Base-by-base conservation (phyloP, 2,888 invertebrate species). In the Asteroscopus sphinx region DNA sequence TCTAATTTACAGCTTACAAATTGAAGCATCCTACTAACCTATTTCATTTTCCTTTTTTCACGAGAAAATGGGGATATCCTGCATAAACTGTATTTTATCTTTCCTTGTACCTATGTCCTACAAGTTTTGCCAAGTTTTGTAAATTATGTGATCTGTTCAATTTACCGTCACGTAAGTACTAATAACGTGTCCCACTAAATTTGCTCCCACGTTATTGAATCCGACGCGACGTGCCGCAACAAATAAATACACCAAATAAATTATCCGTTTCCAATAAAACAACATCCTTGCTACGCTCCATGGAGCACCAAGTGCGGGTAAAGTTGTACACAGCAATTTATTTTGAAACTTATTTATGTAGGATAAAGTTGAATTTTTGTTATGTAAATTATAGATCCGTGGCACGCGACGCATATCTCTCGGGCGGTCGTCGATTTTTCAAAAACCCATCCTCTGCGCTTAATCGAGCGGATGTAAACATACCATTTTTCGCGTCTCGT, bases 401-500 rank as follows among this genome's bases (percentile, higher is more conserved):
- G 81, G 81, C 90, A 91, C 89, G 88, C 87, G 88, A 77, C 85
- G 59, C 70, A 67, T 79, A 82, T 83, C 85, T 83, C 72, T 81
- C 55, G 80, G 68, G 81, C 78, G 80, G 75, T 73, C 82, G 82
- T 82, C 85, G 87, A 90, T 90, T 88, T 88, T 91, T 90, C 89
- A 88, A 85, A 88, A 6, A 77, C 83, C 85, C 87, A 90, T 91
- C 87, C 83, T 84, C 81, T 69, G 84, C 78, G 90, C 80, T 86
- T 92, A 94, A 93, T 94, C 93, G 93, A 91, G 91, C 90, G 91
- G 79, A 85, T 83, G 90, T 93, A 93, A 93, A 93, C 91, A 92
- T 85, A 78, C 85, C 86, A 90, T 92, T 92, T 93, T 92, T 90
- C 91, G 88, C 86, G 71, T 85, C 80, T 82, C 86, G 86, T 84